Base-by-base conservation (phyloP, 2,888 invertebrate species). In the Lymantria dispar region DNA sequence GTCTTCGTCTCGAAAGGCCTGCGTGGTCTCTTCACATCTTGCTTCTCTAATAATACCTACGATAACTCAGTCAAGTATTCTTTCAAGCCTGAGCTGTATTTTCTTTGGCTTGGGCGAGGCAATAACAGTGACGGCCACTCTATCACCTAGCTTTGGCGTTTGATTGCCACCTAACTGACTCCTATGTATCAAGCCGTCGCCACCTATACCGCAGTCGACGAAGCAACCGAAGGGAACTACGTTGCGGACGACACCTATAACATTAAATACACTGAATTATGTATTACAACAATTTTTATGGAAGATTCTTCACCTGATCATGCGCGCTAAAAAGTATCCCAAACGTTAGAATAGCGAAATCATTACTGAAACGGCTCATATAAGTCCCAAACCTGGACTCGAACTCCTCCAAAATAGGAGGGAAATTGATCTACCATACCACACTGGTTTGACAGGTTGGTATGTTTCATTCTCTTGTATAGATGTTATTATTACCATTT, bases 141-240 rank as follows among this genome's bases (percentile, higher is more conserved):
- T 89, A 74, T 96, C 94, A 0, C 96, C 96, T 12, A 96, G 83
- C 64, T 92, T 93, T 0, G 95, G 87, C 0, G 83, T 87, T 31
- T 83, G 73, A 46, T 80, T 76, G 8, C 92, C 92, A 8, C 90
- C 89, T 74, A 94, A 83, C 45, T 93, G 91, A 61, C 92, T 95
- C 0, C 77, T 83, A 65, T 95, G 96, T 58, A 97, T 93, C 9
- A 97, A 87, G 0, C 95, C 96, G 74, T 94, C 92, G 45, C 82
- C 92, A 15, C 94, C 94, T 0, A 96, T 94, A 0, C 97, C 97
- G 60, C 96, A 93, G 76, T 98, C 98, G 0, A 98, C 96, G 84
- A 98, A 98, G 47, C 96, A 95, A 0, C 98, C 98, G 81, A 98
- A 98, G 58, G 96, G 95, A 0, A 97, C 97, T 0, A 96, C 94